phyloP scores from a whole-genome alignment of 2,113 vertebrate species.

The Panthera leo region DNA sequence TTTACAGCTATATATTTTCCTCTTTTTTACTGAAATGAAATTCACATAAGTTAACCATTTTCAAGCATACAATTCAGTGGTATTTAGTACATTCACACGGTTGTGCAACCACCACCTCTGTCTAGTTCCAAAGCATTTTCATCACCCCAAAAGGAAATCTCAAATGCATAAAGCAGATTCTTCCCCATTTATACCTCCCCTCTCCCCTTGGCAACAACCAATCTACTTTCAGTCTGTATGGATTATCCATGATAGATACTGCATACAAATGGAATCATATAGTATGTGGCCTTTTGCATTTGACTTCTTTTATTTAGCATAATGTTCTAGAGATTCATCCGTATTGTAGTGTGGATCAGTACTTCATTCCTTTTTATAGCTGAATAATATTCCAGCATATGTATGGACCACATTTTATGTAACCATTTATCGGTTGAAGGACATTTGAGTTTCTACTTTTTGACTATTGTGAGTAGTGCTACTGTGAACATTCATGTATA shows the following conservation, averaged over 20 bases:
- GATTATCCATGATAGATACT: not conserved
- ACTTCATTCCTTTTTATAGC: not conserved
- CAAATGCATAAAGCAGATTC: not conserved
- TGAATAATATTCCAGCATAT: not conserved
- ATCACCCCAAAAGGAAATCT: not conserved
- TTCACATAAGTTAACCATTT: not conserved
- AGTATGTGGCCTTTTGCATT: not conserved
- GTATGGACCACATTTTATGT: too few species aligned
- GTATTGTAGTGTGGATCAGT: too few species aligned
- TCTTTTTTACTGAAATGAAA: not conserved
- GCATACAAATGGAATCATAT: not conserved
- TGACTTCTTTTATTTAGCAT: not conserved
- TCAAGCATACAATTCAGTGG: not conserved
- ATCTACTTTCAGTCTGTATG: not conserved
- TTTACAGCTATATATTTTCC: not conserved
- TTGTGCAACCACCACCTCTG: not conserved
- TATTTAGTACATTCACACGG: not conserved
- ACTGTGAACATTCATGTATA: not conserved
- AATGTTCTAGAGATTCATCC: not conserved
- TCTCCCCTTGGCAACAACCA: not conserved
- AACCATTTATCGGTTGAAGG: not conserved
- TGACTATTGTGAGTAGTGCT: not conserved
- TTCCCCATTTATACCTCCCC: not conserved
- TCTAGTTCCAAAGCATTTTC: not conserved
- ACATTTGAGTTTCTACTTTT: not conserved